Evolutionary conservation across 2,888 invertebrate genomes (phyloP), one percentile per base, ranked within the genome.

Genomic region (Bibio marci): DNA sequence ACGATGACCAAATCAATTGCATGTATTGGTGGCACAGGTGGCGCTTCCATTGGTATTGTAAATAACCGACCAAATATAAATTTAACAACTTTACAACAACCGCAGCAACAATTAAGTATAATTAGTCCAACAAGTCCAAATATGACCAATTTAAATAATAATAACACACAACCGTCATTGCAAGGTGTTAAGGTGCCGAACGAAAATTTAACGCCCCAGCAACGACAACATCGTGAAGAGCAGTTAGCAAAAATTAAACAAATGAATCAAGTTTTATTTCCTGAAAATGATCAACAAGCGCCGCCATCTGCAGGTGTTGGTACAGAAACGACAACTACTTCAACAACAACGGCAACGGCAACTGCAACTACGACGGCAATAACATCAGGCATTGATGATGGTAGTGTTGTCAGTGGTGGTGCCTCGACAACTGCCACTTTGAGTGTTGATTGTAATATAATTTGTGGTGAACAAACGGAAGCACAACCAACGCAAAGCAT

Each of bases 131-230:
- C 66, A 46, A 70, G 69, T 52, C 71, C 69, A 43, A 67, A 65
- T 43, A 54, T 67, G 43, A 53, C 52, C 42, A 62, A 59, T 50
- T 63, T 70, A 49, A 72, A n/a, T n/a, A n/a, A n/a, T n/a, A n/a
- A n/a, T n/a, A n/a, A n/a, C n/a, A n/a, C n/a, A n/a, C 22, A 72
- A 49, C 73, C 73, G 53, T 73, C 73, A 18, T 55, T 75, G 46
- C 74, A 74, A 61, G 75, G 80, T 49, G 85, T 88, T 35, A 88
- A 91, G 71, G 83, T 91, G 54, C 90, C 90, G 49, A 90, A 90
- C 63, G 94, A 94, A 64, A 91, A 92, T 63, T 67, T 95, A 50
- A 95, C 95, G 39, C 92, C 94, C 27, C 90, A 94, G 58, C 94
- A 95, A 59, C 73, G 90, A 40, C 87, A 90, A 45, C 88, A 91